Evolutionary conservation across 2,888 invertebrate genomes (phyloP).

Genomic region (Pachymerium ferrugineum): DNA sequence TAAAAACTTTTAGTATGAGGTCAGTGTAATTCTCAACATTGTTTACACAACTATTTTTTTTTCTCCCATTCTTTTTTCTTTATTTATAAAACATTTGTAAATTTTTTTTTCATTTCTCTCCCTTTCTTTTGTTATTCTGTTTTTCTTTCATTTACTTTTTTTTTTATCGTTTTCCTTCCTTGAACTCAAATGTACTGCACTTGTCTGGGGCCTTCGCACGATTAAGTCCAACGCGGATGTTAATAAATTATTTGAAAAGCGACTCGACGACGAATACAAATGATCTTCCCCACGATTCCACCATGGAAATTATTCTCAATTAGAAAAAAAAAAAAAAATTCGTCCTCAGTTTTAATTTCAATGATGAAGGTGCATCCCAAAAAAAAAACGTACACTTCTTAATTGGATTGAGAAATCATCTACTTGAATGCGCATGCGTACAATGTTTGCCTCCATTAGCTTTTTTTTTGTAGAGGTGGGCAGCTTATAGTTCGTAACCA

Average conservation of each 20-base stretch:
- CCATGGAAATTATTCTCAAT: conserved; percentile 3
- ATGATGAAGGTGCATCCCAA: background rate
- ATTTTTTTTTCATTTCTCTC: background rate
- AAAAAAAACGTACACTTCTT: background rate
- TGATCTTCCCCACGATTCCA: background rate
- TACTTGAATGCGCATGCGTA: background rate
- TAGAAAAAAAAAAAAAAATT: background rate
- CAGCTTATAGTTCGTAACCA: background rate
- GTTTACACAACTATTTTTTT: background rate
- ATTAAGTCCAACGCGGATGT: conserved; percentile 8
- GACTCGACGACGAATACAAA: conserved; percentile 13
- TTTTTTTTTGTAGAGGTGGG: background rate
- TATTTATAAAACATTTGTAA: no score
- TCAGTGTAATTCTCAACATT: background rate
- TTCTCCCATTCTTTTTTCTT: background rate
- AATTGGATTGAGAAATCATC: background rate
- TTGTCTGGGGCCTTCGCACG: conserved; percentile 7
- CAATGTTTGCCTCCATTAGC: background rate
- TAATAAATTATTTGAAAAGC: conserved; percentile 9
- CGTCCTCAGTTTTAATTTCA: background rate
- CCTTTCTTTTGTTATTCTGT: background rate
- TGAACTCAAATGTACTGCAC: background rate
- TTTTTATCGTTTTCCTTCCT: background rate
- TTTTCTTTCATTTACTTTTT: background rate
- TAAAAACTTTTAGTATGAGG: background rate